These are phyloP conservation scores for Tethea ocularis DNA, from an alignment of 2,888 invertebrate species.

Conservation along the genomic window DNA sequence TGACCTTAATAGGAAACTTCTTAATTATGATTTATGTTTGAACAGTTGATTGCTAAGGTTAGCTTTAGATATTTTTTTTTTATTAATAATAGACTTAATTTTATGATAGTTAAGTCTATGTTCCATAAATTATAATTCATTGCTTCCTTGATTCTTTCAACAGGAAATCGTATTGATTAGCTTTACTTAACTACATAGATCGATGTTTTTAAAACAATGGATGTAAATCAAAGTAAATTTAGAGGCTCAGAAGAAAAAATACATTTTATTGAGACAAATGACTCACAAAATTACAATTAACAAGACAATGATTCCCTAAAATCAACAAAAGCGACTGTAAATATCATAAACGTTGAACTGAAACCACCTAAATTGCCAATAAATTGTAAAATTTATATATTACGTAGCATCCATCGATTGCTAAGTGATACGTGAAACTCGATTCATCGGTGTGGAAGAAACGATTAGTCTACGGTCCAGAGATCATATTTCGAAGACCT, in stretches of 20 bases:
- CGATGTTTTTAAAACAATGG: too few species aligned
- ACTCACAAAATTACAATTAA: not conserved
- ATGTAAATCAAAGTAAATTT: not conserved
- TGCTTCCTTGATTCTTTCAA: too few species aligned
- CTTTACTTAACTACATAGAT: too few species aligned
- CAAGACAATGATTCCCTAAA: not conserved
- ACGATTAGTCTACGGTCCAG: slow-evolving; percentile 68
- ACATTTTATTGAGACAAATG: not conserved
- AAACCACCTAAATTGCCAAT: slow-evolving; percentile 22
- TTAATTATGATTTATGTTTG: slow-evolving; percentile 3
- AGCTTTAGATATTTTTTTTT: not conserved
- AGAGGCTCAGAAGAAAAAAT: not conserved
- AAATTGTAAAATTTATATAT: slow-evolving; percentile 43
- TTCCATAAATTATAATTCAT: not conserved
- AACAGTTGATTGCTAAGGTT: not conserved
- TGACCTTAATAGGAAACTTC: not conserved
- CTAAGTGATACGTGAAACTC: slow-evolving; percentile 69
- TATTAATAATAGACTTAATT: not conserved
- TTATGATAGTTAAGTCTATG: not conserved
- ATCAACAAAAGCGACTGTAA: not conserved
- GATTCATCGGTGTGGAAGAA: slow-evolving; percentile 62
- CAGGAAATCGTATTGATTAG: too few species aligned
- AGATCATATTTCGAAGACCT: slow-evolving; percentile 61
- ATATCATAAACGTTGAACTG: slow-evolving; percentile 7
- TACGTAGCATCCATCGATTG: slow-evolving; percentile 46